Evolutionary conservation across 2,113 vertebrate genomes (phyloP).

Genomic region (Tylochromis polylepis): DNA sequence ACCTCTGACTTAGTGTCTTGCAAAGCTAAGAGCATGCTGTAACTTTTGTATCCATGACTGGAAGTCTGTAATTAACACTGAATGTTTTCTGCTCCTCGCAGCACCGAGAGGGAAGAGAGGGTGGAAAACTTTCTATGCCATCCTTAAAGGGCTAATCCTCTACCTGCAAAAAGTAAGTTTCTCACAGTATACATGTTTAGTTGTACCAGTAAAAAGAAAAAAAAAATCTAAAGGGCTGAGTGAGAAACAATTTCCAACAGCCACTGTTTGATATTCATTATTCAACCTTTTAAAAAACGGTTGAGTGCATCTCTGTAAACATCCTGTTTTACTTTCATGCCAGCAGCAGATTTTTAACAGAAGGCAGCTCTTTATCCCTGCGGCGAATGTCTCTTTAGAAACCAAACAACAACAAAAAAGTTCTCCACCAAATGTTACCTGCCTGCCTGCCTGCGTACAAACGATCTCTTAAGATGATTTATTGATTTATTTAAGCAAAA

Average conservation of each 20-base stretch:
- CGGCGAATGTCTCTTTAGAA: background rate
- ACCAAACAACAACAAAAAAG: background rate
- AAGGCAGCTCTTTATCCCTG: background rate
- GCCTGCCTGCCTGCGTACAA: background rate
- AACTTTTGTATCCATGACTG: background rate
- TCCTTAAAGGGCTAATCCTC: slow-evolving; percentile 94
- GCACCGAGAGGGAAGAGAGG: slow-evolving; percentile 92
- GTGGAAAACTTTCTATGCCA: slow-evolving; percentile 94
- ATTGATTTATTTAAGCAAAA: background rate
- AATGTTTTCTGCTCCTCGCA: slow-evolving; percentile 48
- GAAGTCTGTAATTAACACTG: background rate
- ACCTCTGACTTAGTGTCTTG: background rate
- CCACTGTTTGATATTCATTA: slow-evolving; percentile 20
- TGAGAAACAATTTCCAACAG: background rate
- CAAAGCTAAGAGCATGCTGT: background rate
- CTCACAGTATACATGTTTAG: background rate
- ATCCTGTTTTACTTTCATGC: background rate
- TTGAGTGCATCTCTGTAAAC: background rate
- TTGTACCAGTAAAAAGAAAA: background rate
- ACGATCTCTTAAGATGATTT: background rate
- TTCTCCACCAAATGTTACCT: background rate
- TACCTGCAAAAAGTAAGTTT: slow-evolving; percentile 90
- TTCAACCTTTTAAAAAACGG: slow-evolving; percentile 1
- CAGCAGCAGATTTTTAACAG: background rate
- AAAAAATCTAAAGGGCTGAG: background rate